Base-by-base conservation (phyloP, 1,140 invertebrate genomes). In the Zaprionus ornatus region DNA sequence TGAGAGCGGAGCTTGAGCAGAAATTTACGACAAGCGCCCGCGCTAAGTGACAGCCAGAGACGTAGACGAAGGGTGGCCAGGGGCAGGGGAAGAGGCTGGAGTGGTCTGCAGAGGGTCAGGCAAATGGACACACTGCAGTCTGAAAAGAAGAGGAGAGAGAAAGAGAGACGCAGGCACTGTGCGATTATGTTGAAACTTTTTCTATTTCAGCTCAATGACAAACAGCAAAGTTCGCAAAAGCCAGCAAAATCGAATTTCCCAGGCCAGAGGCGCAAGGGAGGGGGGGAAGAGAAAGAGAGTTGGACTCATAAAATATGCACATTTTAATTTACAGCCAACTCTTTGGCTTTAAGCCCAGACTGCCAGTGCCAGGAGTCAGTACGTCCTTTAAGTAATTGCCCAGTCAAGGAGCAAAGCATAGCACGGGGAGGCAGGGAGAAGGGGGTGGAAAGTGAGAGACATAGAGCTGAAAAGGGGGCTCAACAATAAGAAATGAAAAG, bases 11-110 rank as follows among this genome's bases (percentile, higher is more conserved):
- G 67, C 73, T 71, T 71, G 54, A 64, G 55, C 54, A 77, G 68
- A 73, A 83, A 83, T 79, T 76, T 74, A 69, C 71, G 71, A 62
- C 67, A 82, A 64, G 76, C 63, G 76, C 27, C 27, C 72, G 23
- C 66, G 60, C 70, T 83, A 83, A 83, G 80, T 83, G 81, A 80
- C 81, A 83, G 63, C 23, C 64, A 60, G 79, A 65, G 32, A 32
- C 0, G 19, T 23, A 59, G 27, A 45, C 25, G 10, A 17, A n/a
- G 25, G n/a, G 19, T n/a, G 25, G 19, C 19, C n/a, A 5, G 9
- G 17, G 19, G 4, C 1, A 35, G 10, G 32, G 52, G n/a, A 13
- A 12, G 35, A 13, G 32, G 29, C 1, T 4, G n/a, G n/a, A 12
- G 21, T 32, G 40, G 29, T 32, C 29, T 32, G 21, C 19, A 40